Conservation (phyloP, 1,140 invertebrate genomes). For the Streblospio benedicti region DNA sequence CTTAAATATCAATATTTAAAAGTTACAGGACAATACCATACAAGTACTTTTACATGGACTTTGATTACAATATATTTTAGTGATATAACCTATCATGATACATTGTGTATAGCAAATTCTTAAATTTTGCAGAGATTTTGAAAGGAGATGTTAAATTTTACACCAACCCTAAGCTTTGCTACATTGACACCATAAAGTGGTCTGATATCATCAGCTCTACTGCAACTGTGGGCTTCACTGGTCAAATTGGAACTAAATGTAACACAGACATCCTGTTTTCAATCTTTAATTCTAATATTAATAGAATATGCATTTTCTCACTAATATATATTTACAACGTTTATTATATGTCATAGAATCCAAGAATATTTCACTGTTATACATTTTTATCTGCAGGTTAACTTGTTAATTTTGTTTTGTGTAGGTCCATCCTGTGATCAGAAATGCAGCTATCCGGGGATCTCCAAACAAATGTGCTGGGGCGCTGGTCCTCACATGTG, state of each 20-base stretch:
- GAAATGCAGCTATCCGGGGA: background rate
- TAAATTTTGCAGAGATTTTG: slow-evolving; percentile 63
- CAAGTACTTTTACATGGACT: background rate
- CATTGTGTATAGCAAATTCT: background rate
- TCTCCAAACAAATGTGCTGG: slow-evolving; percentile 63
- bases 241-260: background rate
- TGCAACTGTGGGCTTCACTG: background rate
- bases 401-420: background rate
- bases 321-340: background rate
- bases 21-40: background rate
- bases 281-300: background rate
- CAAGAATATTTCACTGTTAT: background rate
- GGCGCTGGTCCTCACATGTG: slow-evolving; percentile 86
- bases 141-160: slow-evolving; percentile 67
- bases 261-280: background rate
- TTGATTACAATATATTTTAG: background rate
- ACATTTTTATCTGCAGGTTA: background rate
- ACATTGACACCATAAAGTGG: slow-evolving; percentile 91
- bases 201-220: slow-evolving; percentile 66
- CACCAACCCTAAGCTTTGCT: slow-evolving; percentile 91
- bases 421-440: background rate
- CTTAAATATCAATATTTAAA: slow-evolving; percentile 58
- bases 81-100: background rate
- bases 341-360: background rate
- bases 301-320: background rate